These are phyloP conservation scores for Melanogrammus aeglefinus DNA, from an alignment of 2,797 vertebrate genomes.

Conservation along the genomic window DNA sequence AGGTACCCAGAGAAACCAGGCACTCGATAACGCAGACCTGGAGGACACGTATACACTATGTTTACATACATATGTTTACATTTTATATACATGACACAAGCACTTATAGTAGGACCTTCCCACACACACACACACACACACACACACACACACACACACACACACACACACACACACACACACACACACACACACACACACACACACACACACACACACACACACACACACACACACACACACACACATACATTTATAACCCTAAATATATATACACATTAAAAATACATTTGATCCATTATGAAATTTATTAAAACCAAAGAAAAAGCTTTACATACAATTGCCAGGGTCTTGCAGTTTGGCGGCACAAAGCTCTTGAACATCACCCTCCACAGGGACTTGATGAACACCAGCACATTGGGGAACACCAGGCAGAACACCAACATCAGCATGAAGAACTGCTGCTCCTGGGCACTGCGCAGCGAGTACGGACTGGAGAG, in stretches of 20 bases:
- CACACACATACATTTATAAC: background rate
- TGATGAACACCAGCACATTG: slow-evolving; percentile 77
- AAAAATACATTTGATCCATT: background rate
- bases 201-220: too few relatives aligned
- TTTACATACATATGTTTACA: background rate
- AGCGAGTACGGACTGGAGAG: slow-evolving; percentile 64
- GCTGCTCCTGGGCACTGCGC: slow-evolving; percentile 49
- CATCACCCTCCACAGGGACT: slow-evolving; percentile 75
- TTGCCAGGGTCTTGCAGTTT: slow-evolving; percentile 63
- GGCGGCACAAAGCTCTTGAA: slow-evolving; percentile 74
- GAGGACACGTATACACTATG: slow-evolving; percentile 2
- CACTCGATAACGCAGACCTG: slow-evolving; percentile 72
- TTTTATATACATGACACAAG: background rate
- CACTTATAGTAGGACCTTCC: background rate
- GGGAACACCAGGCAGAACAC: slow-evolving; percentile 73
- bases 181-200: too few relatives aligned
- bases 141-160: too few relatives aligned
- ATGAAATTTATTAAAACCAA: background rate
- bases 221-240: background rate
- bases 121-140: too few relatives aligned
- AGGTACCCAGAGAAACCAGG: slow-evolving; percentile 73
- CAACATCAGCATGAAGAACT: slow-evolving; percentile 76
- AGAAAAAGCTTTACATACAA: slow-evolving; percentile 56
- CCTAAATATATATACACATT: background rate
- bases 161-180: too few relatives aligned